Evolutionary conservation across 2,888 invertebrate genomes (phyloP), one percentile per base, ranked within the genome.

Genomic region (Argyra leucocephala): DNA sequence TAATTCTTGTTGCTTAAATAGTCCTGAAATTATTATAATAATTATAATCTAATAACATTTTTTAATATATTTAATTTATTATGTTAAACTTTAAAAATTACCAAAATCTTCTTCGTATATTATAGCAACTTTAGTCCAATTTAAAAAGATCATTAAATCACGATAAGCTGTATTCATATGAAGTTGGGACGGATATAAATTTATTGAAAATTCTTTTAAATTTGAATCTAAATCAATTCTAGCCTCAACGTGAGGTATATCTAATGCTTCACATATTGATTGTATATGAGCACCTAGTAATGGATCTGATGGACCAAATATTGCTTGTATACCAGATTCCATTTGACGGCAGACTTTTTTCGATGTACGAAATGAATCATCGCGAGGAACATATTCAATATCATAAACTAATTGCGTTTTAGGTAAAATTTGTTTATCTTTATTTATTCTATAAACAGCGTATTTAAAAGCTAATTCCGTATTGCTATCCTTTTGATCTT

Each of bases 51-150:
- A 31, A 10, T 10, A 10, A 7, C 31, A 31, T 26, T 26, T 26
- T 26, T 26, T 6, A 26, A 26, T 6, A 26, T n/a, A 62, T 48
- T 23, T 18, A 18, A 18, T 21, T 12, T 24, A 63, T 59, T 64
- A n/a, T n/a, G n/a, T 60, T 9, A 21, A 37, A 59, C 60, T 36
- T 57, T 62, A 31, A 22, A 48, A 48, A n/a, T 83, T 75, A 92
- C 93, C 92, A 75, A 88, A 88, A 72, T 94, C 93, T 73, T 96
- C 93, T 75, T 97, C 96, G 75, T 96, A 96, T 61, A 97, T 87
- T 65, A 97, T 89, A 0, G 93, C 95, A 74, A 96, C 92, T 75
- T 89, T 87, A 3, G 92, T 92, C 96, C 96, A 96, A 76, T 93
- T 93, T 67, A 95, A 85, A 76, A 91, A 91, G 12, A 86, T 82